phyloP scores from a whole-genome alignment of 2,888 invertebrate species.

The Crepidodera aurea region DNA sequence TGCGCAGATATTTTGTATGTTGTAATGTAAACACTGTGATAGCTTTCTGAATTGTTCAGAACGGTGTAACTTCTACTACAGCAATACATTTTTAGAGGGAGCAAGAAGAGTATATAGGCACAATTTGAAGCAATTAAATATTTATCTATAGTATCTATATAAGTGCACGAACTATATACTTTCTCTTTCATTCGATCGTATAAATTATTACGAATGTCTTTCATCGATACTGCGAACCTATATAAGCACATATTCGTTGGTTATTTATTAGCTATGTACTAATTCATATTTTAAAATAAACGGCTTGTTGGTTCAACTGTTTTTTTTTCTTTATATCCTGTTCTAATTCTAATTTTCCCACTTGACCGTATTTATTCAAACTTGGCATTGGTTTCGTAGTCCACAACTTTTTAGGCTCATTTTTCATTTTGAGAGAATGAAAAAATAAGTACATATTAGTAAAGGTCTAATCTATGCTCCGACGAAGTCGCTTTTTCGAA shows the following conservation, averaged over 20 bases:
- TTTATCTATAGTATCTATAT: slow-evolving; percentile 19
- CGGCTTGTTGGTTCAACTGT: slow-evolving; percentile 42
- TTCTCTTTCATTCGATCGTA: slow-evolving; percentile 37
- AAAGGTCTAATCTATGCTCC: too few species aligned
- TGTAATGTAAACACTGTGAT: slow-evolving; percentile 50
- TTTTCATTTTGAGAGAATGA: too few species aligned
- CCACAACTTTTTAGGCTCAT: too few species aligned
- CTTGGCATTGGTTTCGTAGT: too few species aligned
- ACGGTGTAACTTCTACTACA: slow-evolving; percentile 48
- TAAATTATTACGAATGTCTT: slow-evolving; percentile 39
- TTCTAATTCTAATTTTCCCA: too few species aligned
- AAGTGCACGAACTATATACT: slow-evolving; percentile 35
- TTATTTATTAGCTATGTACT: slow-evolving; percentile 48
- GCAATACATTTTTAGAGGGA: slow-evolving; percentile 53
- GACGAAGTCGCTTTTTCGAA: too few species aligned
- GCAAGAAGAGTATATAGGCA: slow-evolving; percentile 50
- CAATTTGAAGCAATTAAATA: slow-evolving; percentile 49
- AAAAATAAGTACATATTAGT: too few species aligned
- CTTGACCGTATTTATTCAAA: too few species aligned
- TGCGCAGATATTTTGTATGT: slow-evolving; percentile 17
- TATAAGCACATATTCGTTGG: slow-evolving; percentile 45
- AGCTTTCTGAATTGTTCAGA: slow-evolving; percentile 44
- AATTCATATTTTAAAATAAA: slow-evolving; percentile 46
- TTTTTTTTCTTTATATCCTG: neutral
- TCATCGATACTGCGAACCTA: slow-evolving; percentile 44